Percentiles rank a stretch among this genome's conserved stretches.
Conservation (phyloP, 2,113 vertebrate species). For the Oncorhynchus keta region DNA sequence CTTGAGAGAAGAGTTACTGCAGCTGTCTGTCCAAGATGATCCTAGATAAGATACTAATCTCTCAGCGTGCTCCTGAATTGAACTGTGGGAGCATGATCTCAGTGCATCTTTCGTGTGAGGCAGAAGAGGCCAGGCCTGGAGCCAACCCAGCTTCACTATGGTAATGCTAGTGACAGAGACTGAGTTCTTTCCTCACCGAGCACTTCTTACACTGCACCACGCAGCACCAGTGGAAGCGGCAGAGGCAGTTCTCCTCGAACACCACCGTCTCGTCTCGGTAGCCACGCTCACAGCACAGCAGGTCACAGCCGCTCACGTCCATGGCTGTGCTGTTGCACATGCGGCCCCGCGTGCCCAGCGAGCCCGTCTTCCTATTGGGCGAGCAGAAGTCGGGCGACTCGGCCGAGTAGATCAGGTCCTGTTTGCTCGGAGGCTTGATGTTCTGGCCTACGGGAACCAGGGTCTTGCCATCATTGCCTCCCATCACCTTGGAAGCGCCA, state of each 20-base stretch:
- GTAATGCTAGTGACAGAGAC: slow-evolving; percentile 84
- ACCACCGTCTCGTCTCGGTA: slow-evolving; percentile 87
- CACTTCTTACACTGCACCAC: slow-evolving; percentile 97
- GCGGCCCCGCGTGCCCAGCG: slow-evolving; percentile 88
- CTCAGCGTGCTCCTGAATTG: not conserved
- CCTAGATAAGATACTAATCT: slow-evolving; percentile 1
- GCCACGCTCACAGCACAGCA: slow-evolving; percentile 93
- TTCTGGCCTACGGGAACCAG: slow-evolving; percentile 90
- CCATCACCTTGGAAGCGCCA: slow-evolving; percentile 95
- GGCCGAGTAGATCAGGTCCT: slow-evolving; percentile 93
- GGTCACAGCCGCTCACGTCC: slow-evolving; percentile 93
- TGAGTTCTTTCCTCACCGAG: slow-evolving; percentile 89
- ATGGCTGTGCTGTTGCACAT: slow-evolving; percentile 93
- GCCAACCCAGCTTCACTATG: not conserved
- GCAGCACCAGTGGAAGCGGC: slow-evolving; percentile 98
- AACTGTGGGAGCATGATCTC: not conserved
- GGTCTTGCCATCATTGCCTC: slow-evolving; percentile 92
- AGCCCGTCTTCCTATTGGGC: slow-evolving; percentile 92
- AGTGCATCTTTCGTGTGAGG: not conserved
- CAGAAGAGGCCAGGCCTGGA: not conserved
- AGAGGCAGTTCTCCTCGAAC: slow-evolving; percentile 94
- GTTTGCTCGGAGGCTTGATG: slow-evolving; percentile 89
- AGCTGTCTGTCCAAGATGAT: not conserved
- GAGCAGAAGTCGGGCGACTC: slow-evolving; percentile 96
- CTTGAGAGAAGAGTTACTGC: not conserved